Percentiles rank a stretch among this genome's conserved stretches.
Evolutionary conservation across 2,797 vertebrate genomes (phyloP).

Genomic region (Coregonus ussuriensis): DNA sequence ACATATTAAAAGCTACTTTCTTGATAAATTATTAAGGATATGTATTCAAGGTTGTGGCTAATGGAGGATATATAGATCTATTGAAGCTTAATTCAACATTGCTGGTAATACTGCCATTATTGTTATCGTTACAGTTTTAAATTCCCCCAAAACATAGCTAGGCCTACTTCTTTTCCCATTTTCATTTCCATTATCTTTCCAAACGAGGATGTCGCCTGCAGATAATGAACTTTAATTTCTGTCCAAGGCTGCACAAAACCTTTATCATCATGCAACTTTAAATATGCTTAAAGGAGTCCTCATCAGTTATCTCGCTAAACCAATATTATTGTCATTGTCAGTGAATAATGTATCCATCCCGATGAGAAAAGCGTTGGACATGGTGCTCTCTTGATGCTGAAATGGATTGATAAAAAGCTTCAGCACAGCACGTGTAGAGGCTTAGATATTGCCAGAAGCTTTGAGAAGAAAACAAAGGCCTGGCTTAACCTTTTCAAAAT

Average conservation of each 20-base stretch:
- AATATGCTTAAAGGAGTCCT: conserved; percentile 22
- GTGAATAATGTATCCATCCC: conserved; percentile 4
- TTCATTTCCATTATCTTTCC: conserved; percentile 45
- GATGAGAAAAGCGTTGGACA: background rate
- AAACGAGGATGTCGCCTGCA: conserved; percentile 33
- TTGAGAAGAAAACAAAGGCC: conserved; percentile 8
- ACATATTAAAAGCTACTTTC: conserved; percentile 14
- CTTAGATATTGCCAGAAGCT: conserved; percentile 20
- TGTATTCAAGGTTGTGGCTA: conserved; percentile 32
- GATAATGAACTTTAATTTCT: conserved; percentile 54
- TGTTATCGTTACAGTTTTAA: conserved; percentile 40
- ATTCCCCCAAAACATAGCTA: conserved; percentile 34
- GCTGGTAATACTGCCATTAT: conserved; percentile 34
- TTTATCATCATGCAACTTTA: conserved; percentile 33
- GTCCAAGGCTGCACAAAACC: conserved; percentile 27
- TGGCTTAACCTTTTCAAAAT: conserved; percentile 3
- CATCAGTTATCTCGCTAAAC: conserved; percentile 36
- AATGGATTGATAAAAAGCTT: conserved; percentile 11
- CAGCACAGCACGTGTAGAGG: background rate
- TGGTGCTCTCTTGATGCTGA: background rate
- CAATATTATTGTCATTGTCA: conserved; percentile 24
- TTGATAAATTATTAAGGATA: conserved; percentile 35
- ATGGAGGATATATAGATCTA: conserved; percentile 17
- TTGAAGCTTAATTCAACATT: conserved; percentile 45
- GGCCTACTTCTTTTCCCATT: conserved; percentile 21